Evolutionary conservation across 2,888 invertebrate species (phyloP).

Genomic region (Noctua fimbriata): DNA sequence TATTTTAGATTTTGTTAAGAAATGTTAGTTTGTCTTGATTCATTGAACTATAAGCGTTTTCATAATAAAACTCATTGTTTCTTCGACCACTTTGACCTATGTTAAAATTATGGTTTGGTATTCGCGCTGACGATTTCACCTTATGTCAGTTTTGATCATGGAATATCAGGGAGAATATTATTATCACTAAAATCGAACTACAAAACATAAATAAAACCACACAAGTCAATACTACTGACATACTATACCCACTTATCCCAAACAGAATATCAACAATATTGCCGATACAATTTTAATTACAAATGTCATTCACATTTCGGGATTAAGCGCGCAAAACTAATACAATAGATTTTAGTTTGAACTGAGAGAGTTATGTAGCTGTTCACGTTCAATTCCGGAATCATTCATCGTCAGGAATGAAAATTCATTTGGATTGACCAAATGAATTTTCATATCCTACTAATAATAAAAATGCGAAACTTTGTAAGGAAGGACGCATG

Average conservation of each 20-base stretch:
- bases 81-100: not conserved
- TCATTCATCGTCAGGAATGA: slow-evolving; percentile 9
- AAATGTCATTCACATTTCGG: slow-evolving; percentile 29
- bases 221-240: not conserved
- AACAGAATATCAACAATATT: slow-evolving; percentile 7
- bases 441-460: not conserved
- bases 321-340: slow-evolving; percentile 4
- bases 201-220: not conserved
- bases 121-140: no score
- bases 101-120: no score
- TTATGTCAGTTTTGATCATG: no score
- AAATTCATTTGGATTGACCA: slow-evolving; percentile 13
- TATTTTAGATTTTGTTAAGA: not conserved
- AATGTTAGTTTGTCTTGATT: not conserved
- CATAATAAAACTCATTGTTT: not conserved
- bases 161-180: not conserved
- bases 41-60: not conserved
- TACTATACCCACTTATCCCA: not conserved
- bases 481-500: no score
- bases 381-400: not conserved
- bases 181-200: not conserved
- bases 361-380: slow-evolving; percentile 23
- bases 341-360: slow-evolving; percentile 23
- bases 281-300: slow-evolving; percentile 30
- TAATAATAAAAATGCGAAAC: no score